Conservation (phyloP, 2,888 invertebrate species). For the Heteromyza rotundicornis region DNA sequence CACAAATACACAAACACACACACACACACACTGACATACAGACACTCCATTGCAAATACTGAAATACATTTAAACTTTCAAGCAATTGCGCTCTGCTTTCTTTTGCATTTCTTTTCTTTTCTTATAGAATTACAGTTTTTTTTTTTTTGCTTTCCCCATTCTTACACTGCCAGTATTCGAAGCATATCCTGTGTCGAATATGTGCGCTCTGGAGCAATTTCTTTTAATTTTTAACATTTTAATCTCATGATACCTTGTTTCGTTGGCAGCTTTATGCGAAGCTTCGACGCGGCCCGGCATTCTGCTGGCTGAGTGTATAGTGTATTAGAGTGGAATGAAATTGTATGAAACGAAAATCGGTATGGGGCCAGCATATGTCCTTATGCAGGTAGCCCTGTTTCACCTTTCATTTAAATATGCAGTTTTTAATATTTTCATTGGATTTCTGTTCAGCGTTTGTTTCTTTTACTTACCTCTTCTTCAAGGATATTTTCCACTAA, state of each 20-base stretch:
- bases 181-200: not conserved
- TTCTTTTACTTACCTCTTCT: not conserved
- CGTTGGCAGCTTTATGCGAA: conserved; percentile 5
- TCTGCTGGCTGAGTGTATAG: too few species aligned
- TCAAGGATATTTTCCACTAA: too few species aligned
- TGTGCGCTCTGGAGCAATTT: conserved; percentile 24
- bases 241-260: conserved; percentile 31
- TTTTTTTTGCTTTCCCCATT: not conserved
- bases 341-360: too few species aligned
- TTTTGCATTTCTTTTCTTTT: not conserved
- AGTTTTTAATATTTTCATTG: not conserved
- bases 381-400: not conserved
- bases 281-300: too few species aligned
- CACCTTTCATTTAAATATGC: not conserved
- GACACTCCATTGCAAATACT: too few species aligned
- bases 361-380: too few species aligned
- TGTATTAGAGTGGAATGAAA: not conserved
- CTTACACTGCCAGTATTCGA: not conserved
- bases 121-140: not conserved
- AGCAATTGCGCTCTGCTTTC: not conserved
- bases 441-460: not conserved
- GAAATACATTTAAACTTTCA: too few species aligned
- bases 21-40: conserved; percentile 1
- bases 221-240: conserved; percentile 39
- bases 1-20: conserved; percentile 4